These are phyloP conservation scores for Oncorhynchus keta DNA, from an alignment of 2,113 vertebrate genomes.

Conservation along the genomic window DNA sequence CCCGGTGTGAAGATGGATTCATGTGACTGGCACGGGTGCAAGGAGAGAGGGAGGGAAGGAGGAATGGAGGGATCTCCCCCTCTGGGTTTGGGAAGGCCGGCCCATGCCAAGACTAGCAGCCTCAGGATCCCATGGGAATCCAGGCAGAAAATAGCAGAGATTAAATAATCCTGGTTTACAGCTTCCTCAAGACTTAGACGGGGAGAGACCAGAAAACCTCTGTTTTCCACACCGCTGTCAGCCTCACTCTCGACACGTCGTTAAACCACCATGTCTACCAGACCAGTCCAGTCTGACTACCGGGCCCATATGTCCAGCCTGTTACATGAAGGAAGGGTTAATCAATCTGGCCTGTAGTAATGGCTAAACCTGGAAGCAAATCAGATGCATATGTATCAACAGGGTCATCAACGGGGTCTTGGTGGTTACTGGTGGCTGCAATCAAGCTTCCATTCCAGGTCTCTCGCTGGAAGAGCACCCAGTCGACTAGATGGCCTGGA, in stretches of 20 bases:
- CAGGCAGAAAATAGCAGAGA: slow-evolving; percentile 25
- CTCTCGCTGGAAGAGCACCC: slow-evolving; percentile 14
- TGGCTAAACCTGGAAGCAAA: slow-evolving; percentile 23
- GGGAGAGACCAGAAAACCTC: slow-evolving; percentile 24
- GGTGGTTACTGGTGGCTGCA: slow-evolving; percentile 28
- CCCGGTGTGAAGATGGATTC: background rate
- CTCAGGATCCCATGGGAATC: slow-evolving; percentile 11
- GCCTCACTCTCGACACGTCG: slow-evolving; percentile 28
- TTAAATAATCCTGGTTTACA: slow-evolving; percentile 46
- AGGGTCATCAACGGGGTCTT: slow-evolving; percentile 7
- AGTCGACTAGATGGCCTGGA: slow-evolving; percentile 27
- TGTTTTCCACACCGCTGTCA: slow-evolving; percentile 24
- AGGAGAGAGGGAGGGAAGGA: no score
- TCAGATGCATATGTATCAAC: slow-evolving; percentile 14
- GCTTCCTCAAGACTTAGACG: background rate
- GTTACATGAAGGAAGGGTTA: background rate
- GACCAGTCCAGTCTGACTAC: background rate
- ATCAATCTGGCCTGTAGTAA: slow-evolving; percentile 7
- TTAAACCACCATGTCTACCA: slow-evolving; percentile 22
- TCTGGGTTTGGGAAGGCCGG: background rate
- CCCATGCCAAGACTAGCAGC: background rate
- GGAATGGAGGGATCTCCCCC: background rate
- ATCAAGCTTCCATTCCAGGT: slow-evolving; percentile 26
- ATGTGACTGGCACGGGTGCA: slow-evolving; percentile 4
- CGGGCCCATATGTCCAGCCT: background rate